A percentile compares a stretch with the other conserved stretches of the same genome.
Conservation (phyloP, 2,888 invertebrate species). For the Caenorhabditis imperialis region DNA sequence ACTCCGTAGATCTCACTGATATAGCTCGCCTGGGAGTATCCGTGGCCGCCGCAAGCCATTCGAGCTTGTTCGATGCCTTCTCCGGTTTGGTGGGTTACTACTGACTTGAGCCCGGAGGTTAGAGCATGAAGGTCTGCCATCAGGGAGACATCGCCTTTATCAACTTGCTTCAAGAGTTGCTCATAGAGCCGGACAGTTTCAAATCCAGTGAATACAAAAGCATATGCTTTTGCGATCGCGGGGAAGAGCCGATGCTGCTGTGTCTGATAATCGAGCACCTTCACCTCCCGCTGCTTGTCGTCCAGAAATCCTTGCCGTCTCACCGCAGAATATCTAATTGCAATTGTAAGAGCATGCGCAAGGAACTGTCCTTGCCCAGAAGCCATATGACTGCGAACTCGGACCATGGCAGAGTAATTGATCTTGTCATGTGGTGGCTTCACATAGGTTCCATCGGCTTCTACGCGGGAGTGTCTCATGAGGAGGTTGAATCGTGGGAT, state of each 20-base stretch:
- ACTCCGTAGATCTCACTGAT: constrained; percentile 61
- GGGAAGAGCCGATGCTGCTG: constrained; percentile 94
- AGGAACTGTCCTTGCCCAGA: constrained; percentile 82
- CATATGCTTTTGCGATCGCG: constrained; percentile 85
- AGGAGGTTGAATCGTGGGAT: constrained; percentile 91
- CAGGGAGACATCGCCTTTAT: constrained; percentile 44
- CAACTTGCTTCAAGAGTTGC: constrained; percentile 42
- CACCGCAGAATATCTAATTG: constrained; percentile 91
- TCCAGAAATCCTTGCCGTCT: constrained; percentile 90
- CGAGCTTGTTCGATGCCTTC: constrained; percentile 87
- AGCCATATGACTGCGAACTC: constrained; percentile 60
- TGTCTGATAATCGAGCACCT: constrained; percentile 92
- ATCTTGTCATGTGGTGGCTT: constrained; percentile 88
- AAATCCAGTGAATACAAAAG: constrained; percentile 83
- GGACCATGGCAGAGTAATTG: constrained; percentile 92
- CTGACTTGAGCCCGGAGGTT: constrained; percentile 92
- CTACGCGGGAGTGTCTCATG: constrained; percentile 87
- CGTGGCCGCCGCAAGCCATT: constrained; percentile 94
- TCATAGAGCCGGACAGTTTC: constrained; percentile 51
- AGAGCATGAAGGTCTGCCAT: constrained; percentile 87
- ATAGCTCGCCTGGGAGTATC: constrained; percentile 83
- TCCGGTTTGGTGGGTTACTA: constrained; percentile 83
- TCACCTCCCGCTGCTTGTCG: constrained; percentile 88
- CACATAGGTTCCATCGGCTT: constrained; percentile 87
- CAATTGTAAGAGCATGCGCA: constrained; percentile 89